Percentiles rank a stretch among this genome's conserved stretches.
Evolutionary conservation across 2,113 vertebrate species (phyloP).

Genomic region (Mesocricetus auratus): DNA sequence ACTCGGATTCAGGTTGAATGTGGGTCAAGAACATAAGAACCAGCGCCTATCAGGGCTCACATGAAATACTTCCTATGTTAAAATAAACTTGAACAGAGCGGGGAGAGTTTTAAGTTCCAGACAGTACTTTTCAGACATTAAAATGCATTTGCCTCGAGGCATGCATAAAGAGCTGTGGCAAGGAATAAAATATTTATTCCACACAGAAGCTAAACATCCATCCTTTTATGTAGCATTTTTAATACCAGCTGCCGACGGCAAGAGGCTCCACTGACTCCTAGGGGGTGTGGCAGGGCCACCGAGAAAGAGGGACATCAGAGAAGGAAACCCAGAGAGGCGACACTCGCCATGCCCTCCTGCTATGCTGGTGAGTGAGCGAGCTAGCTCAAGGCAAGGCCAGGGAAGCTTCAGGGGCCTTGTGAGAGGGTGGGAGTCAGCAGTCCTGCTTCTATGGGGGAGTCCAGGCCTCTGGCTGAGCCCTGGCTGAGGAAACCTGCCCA

Average conservation of each 20-base stretch:
- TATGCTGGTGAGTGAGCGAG: neutral
- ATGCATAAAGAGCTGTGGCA: slow-evolving; percentile 32
- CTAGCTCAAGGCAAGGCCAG: no score
- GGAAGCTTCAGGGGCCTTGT: neutral
- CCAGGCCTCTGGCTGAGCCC: neutral
- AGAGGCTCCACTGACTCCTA: neutral
- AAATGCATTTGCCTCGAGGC: slow-evolving; percentile 56
- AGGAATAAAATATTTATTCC: slow-evolving; percentile 66
- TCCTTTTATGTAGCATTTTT: neutral
- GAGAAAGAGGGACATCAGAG: neutral
- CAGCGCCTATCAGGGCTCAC: neutral
- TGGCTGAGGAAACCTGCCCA: neutral
- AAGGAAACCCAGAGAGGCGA: neutral
- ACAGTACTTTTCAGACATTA: slow-evolving; percentile 35
- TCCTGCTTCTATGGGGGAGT: neutral
- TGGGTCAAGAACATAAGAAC: neutral
- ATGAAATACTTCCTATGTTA: neutral
- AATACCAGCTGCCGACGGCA: slow-evolving; percentile 37
- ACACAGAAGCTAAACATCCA: neutral
- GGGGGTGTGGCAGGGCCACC: neutral
- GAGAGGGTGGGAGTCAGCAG: neutral
- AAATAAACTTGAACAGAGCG: slow-evolving; percentile 10
- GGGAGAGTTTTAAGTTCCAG: neutral
- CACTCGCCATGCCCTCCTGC: neutral
- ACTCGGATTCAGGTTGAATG: neutral